Evolutionary conservation across 2,797 vertebrate species (phyloP).

Genomic region (Sparus aurata): DNA sequence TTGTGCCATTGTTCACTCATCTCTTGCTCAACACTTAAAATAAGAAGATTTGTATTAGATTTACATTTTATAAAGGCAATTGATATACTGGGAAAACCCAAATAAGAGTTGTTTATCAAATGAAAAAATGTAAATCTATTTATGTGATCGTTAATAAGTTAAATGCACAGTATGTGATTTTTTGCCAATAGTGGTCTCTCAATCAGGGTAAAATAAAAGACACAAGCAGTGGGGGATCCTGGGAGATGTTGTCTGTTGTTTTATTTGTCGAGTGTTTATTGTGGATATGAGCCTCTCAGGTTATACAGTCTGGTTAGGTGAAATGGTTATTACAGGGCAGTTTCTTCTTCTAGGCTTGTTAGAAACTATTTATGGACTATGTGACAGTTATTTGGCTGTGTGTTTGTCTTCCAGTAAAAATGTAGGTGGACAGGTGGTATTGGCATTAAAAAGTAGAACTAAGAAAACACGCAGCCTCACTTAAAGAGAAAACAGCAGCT

Average conservation of each 20-base stretch:
- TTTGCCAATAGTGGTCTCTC: no score
- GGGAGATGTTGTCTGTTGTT: background rate
- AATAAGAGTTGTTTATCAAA: no score
- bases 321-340: background rate
- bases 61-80: background rate
- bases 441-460: background rate
- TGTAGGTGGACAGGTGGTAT: background rate
- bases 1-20: slow-evolving; percentile 1
- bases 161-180: no score
- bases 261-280: background rate
- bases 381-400: background rate
- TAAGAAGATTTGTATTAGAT: background rate
- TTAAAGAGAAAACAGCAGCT: background rate
- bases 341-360: slow-evolving; percentile 2
- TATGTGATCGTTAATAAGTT: background rate
- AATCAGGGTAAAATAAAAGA: no score
- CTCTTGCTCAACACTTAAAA: background rate
- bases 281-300: background rate
- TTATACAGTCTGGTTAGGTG: background rate
- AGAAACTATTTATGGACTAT: background rate
- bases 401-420: slow-evolving; percentile 3
- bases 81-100: background rate
- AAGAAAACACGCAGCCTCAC: background rate
- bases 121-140: background rate
- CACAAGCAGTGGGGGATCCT: no score